A percentile compares a stretch with the other conserved stretches of the same genome.
phyloP scores from a whole-genome alignment of 2,888 invertebrate species.

The Athetis lepigone region DNA sequence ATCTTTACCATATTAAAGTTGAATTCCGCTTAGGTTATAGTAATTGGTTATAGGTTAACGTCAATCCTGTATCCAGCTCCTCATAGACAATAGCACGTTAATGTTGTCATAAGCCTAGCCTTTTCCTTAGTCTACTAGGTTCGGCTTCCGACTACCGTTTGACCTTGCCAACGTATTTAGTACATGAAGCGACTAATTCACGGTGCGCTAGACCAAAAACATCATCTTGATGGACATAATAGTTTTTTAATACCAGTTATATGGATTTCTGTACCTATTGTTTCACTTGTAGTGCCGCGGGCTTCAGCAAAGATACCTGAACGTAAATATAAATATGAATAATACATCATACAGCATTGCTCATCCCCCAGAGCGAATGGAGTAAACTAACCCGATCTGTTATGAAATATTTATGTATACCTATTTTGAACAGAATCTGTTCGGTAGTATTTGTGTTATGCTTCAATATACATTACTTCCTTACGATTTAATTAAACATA shows the following conservation, averaged over 20 bases:
- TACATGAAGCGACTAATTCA: slow-evolving; percentile 16
- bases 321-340: no score
- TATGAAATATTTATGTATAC: no score
- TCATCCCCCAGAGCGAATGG: no score
- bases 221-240: background rate
- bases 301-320: no score
- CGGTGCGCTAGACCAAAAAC: slow-evolving; percentile 5
- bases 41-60: background rate
- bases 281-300: no score
- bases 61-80: slow-evolving; percentile 19
- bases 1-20: background rate
- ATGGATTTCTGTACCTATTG: slow-evolving; percentile 17
- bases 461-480: no score
- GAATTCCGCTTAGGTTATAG: slow-evolving; percentile 20
- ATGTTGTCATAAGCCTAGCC: slow-evolving; percentile 39
- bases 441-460: no score
- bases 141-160: slow-evolving; percentile 34
- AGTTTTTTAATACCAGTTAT: slow-evolving; percentile 26
- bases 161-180: slow-evolving; percentile 24
- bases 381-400: no score
- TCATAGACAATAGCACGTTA: slow-evolving; percentile 32
- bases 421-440: no score
- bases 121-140: slow-evolving; percentile 47
- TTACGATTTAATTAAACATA: no score
- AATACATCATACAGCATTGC: no score